Evolutionary conservation across 2,113 vertebrate genomes (phyloP).

Genomic region (Ictalurus furcatus): DNA sequence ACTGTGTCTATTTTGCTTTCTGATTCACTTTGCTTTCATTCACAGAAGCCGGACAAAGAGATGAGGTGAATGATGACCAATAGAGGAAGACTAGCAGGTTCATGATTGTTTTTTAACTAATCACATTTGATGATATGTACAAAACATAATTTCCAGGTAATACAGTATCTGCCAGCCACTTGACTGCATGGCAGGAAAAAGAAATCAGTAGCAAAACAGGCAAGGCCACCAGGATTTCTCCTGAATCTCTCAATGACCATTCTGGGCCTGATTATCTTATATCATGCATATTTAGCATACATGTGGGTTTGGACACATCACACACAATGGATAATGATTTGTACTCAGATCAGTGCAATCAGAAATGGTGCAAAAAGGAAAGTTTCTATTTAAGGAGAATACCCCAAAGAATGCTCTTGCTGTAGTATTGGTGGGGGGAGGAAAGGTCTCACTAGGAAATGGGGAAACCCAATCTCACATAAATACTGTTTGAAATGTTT

Average conservation of each 20-base stretch:
- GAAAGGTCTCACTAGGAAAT: not conserved
- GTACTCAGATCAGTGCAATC: not conserved
- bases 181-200: not conserved
- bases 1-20: not conserved
- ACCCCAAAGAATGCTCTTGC: not conserved
- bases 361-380: not conserved
- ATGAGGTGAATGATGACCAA: not conserved
- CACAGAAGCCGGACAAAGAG: not conserved
- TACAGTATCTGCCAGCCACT: not conserved
- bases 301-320: not conserved
- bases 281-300: not conserved
- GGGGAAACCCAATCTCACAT: slow-evolving; percentile 11
- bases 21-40: not conserved
- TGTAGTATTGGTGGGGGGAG: not conserved
- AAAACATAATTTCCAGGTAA: not conserved
- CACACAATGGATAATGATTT: not conserved
- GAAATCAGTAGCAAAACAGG: not conserved
- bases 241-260: not conserved
- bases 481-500: not conserved
- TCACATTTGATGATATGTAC: not conserved
- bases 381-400: slow-evolving; percentile 1
- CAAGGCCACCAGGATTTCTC: not conserved
- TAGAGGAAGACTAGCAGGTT: not conserved
- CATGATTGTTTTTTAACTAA: not conserved
- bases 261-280: not conserved